Evolutionary conservation across 1,140 invertebrate genomes (phyloP).

Genomic region (Copidosoma floridanum): DNA sequence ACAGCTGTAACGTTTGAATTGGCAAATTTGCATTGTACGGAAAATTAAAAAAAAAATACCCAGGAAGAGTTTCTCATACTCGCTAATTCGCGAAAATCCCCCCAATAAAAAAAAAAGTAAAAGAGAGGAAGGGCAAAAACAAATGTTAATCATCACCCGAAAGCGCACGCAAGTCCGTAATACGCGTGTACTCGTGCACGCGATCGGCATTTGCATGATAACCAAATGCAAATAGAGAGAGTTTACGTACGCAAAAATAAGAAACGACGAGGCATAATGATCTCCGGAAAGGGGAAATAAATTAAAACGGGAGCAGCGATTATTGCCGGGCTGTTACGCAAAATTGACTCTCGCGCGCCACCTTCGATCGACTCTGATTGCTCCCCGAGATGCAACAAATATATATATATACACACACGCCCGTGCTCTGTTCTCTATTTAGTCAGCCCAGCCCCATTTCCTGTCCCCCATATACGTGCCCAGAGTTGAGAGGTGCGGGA

Average conservation of each 20-base stretch:
- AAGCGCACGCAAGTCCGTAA: constrained; percentile 9
- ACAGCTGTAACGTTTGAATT: too few species aligned
- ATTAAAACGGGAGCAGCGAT: neutral
- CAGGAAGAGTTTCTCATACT: too few species aligned
- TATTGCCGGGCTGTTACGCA: constrained; percentile 8
- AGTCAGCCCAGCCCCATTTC: constrained; percentile 14
- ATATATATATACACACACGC: too few species aligned
- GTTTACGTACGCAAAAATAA: too few species aligned
- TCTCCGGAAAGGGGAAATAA: neutral
- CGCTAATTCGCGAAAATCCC: too few species aligned
- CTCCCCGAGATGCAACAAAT: too few species aligned
- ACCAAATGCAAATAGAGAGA: constrained; percentile 19
- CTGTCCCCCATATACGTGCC: neutral
- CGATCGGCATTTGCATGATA: constrained; percentile 22
- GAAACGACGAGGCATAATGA: too few species aligned
- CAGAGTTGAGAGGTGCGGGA: constrained; percentile 2
- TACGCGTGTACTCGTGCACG: neutral
- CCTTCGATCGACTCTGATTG: constrained; percentile 8
- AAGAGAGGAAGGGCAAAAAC: too few species aligned
- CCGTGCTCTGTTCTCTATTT: constrained; percentile 15
- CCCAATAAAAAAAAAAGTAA: too few species aligned
- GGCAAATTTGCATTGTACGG: too few species aligned
- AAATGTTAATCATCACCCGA: neutral
- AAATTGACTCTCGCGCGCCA: constrained; percentile 21
- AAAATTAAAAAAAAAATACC: too few species aligned